Conservation (phyloP, 2,113 vertebrate species). For the Tragelaphus scriptus region DNA sequence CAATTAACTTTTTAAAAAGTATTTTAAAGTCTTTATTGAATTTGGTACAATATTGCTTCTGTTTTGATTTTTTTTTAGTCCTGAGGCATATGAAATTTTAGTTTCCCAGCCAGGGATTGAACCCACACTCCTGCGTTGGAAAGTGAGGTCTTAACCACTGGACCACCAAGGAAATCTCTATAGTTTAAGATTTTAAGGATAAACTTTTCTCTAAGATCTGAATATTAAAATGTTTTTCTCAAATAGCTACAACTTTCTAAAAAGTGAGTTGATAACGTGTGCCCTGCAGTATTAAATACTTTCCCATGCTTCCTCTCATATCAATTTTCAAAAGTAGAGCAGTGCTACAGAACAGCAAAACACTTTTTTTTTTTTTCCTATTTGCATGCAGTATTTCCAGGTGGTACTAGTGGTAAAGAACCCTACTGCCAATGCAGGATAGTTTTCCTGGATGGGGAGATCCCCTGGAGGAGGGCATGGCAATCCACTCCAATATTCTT, state of each 20-base stretch:
- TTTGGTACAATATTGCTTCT: neutral
- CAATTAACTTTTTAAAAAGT: neutral
- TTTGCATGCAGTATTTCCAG: neutral
- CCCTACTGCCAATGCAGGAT: neutral
- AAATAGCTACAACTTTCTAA: neutral
- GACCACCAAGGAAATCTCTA: neutral
- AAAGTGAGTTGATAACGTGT: neutral
- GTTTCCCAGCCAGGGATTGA: neutral
- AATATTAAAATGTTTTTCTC: slow-evolving; percentile 8
- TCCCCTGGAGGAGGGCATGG: neutral
- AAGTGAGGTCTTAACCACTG: neutral
- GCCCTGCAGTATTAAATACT: neutral
- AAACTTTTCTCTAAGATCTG: neutral
- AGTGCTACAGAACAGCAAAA: neutral
- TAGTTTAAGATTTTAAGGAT: neutral
- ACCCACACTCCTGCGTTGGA: neutral
- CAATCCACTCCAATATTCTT: neutral
- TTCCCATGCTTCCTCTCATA: neutral
- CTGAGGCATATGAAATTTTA: neutral
- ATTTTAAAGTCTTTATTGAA: neutral
- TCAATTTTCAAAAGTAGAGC: neutral
- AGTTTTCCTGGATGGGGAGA: neutral
- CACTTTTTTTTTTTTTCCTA: neutral
- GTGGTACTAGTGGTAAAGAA: neutral
- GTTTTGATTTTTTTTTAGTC: neutral